Percentiles rank a stretch among this genome's conserved stretches.
Evolutionary conservation across 2,113 vertebrate species (phyloP).

Genomic region (Prolemur simus): DNA sequence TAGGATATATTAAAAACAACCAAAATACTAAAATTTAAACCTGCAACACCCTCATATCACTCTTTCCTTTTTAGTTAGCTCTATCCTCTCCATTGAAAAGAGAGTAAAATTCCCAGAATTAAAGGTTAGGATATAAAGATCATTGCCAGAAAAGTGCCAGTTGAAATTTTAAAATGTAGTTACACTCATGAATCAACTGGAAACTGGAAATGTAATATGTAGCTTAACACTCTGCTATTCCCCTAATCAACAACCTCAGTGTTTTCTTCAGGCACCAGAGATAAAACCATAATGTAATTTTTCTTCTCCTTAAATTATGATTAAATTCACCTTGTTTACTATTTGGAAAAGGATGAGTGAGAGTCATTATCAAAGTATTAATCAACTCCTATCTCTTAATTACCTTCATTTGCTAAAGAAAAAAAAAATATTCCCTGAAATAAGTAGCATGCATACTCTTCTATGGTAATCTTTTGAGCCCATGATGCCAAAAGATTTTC

Average conservation of each 20-base stretch:
- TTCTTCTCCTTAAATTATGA: slow-evolving; percentile 14
- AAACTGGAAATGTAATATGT: neutral
- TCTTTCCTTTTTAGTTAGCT: slow-evolving; percentile 10
- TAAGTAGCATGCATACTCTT: neutral
- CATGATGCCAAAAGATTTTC: neutral
- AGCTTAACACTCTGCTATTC: neutral
- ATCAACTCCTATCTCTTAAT: neutral
- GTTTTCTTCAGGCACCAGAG: neutral
- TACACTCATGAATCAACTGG: neutral
- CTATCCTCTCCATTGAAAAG: neutral
- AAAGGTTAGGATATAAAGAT: neutral
- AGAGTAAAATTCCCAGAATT: neutral
- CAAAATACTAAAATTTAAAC: slow-evolving; percentile 14
- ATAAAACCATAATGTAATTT: neutral
- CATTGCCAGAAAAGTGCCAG: neutral
- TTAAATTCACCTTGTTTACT: slow-evolving; percentile 2
- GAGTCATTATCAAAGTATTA: neutral
- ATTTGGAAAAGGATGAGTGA: neutral
- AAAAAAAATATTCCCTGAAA: neutral
- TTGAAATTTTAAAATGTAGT: neutral
- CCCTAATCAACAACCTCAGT: neutral
- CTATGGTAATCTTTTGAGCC: neutral
- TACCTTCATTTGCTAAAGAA: neutral
- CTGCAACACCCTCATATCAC: neutral
- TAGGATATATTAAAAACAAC: neutral